A percentile compares a stretch with the other conserved stretches of the same genome.
These are phyloP conservation scores for Drosophila ohnishii DNA, from an alignment of 1,140 invertebrate species.

Conservation along the genomic window DNA sequence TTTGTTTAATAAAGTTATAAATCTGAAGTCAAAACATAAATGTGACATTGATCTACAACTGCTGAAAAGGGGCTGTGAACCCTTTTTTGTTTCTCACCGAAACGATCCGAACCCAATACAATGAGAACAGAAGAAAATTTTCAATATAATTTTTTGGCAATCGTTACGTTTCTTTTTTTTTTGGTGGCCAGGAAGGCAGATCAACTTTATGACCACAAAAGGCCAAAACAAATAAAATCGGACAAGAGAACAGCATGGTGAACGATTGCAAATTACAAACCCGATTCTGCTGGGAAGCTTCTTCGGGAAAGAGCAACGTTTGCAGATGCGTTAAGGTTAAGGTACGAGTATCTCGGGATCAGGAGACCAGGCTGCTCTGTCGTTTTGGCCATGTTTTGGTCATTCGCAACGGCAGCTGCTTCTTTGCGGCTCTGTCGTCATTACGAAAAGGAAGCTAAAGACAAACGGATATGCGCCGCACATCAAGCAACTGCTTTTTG, in stretches of 20 bases:
- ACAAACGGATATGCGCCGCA: conserved; percentile 79
- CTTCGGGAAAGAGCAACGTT: conserved; percentile 1
- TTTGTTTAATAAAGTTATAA: conserved; percentile 79
- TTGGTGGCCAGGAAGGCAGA: conserved; percentile 8
- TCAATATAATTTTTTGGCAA: conserved; percentile 65
- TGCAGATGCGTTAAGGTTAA: conserved; percentile 18
- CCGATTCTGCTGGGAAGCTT: conserved; percentile 26
- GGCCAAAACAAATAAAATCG: conserved; percentile 76
- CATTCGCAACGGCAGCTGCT: conserved; percentile 67
- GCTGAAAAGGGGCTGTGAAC: conserved; percentile 29
- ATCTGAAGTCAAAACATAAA: conserved; percentile 69
- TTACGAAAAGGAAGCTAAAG: conserved; percentile 80
- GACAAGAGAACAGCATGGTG: conserved; percentile 79
- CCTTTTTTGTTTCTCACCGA: conserved; percentile 61
- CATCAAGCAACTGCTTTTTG: conserved; percentile 77
- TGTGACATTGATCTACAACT: conserved; percentile 77
- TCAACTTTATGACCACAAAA: conserved; percentile 70
- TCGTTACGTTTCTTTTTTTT: conserved; percentile 16
- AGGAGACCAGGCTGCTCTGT: conserved; percentile 33
- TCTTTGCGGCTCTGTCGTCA: conserved; percentile 71
- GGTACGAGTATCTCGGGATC: conserved; percentile 63
- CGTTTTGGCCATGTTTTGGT: conserved; percentile 31
- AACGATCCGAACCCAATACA: not conserved
- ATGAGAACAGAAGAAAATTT: conserved; percentile 42
- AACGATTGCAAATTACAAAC: conserved; percentile 79